Conservation (phyloP, 1,140 invertebrate genomes). For the Drosophila obscura region DNA sequence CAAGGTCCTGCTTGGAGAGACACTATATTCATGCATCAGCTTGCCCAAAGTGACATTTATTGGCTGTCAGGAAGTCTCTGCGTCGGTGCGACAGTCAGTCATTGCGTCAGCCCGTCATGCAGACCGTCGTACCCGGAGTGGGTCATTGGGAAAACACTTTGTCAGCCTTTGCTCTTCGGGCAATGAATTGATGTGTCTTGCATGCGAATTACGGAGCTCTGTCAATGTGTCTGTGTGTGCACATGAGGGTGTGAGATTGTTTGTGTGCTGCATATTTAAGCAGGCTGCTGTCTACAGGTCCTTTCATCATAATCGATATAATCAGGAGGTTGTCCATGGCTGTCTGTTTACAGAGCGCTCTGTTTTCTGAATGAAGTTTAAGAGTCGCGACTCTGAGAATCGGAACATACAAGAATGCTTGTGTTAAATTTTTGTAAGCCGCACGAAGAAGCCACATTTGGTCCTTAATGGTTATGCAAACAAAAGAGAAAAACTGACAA, state of each 20-base stretch:
- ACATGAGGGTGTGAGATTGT: no score
- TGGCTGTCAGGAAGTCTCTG: slow-evolving; percentile 66
- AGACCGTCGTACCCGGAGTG: slow-evolving; percentile 3
- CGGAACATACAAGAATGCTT: no score
- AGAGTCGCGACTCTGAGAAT: no score
- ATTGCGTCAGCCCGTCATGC: slow-evolving; percentile 6
- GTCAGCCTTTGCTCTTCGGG: slow-evolving; percentile 50
- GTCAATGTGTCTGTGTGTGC: neutral
- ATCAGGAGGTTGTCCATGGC: neutral
- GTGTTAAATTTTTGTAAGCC: no score
- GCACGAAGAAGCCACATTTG: no score
- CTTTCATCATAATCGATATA: neutral
- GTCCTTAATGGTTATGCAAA: no score
- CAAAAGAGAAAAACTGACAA: neutral
- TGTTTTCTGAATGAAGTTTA: no score
- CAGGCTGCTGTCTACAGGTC: slow-evolving; percentile 8
- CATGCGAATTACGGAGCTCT: slow-evolving; percentile 57
- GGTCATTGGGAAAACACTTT: slow-evolving; percentile 49
- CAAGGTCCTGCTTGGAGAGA: slow-evolving; percentile 35
- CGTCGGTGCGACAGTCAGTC: slow-evolving; percentile 36
- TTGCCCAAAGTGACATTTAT: slow-evolving; percentile 73
- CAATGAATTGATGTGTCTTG: slow-evolving; percentile 73
- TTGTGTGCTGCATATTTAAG: slow-evolving; percentile 11
- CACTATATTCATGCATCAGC: slow-evolving; percentile 56
- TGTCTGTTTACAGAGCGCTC: no score